Conservation (phyloP, 2,797 vertebrate species). For the Coregonus sp. region DNA sequence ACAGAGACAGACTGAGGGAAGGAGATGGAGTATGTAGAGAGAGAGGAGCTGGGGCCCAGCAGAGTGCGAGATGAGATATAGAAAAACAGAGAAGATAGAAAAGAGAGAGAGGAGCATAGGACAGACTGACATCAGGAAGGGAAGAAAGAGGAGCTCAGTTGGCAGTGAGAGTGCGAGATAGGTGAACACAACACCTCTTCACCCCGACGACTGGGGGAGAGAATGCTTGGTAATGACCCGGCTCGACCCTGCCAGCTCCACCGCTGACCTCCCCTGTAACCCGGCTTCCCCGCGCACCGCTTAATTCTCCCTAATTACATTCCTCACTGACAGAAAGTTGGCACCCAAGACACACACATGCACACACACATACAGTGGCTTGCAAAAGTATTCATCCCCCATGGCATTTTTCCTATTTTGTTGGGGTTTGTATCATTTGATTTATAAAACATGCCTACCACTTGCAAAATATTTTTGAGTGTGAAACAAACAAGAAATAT, state of each 20-base stretch:
- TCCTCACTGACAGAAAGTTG: conserved; percentile 93
- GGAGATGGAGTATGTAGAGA: no score
- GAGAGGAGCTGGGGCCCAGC: neutral
- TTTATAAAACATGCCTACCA: no score
- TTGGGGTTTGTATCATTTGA: no score
- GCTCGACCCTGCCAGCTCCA: conserved; percentile 82
- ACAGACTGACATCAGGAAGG: conserved; percentile 38
- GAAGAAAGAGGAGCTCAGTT: conserved; percentile 26
- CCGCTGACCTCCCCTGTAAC: conserved; percentile 61
- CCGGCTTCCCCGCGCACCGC: conserved; percentile 65
- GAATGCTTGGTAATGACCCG: conserved; percentile 78
- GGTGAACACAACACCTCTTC: conserved; percentile 78
- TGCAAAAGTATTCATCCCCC: no score
- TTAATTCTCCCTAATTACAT: conserved; percentile 97
- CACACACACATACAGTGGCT: conserved; percentile 36
- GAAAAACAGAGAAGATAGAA: neutral
- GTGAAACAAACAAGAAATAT: no score
- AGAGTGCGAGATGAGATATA: neutral
- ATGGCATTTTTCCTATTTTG: no score
- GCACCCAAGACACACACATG: conserved; percentile 70
- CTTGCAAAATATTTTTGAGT: no score
- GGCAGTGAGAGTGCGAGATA: neutral
- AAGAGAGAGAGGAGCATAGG: conserved; percentile 24
- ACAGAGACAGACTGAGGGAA: conserved; percentile 25
- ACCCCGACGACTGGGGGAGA: conserved; percentile 64